These are phyloP conservation scores for Beris morrisii DNA, from an alignment of 2,888 invertebrate genomes.

Conservation along the genomic window DNA sequence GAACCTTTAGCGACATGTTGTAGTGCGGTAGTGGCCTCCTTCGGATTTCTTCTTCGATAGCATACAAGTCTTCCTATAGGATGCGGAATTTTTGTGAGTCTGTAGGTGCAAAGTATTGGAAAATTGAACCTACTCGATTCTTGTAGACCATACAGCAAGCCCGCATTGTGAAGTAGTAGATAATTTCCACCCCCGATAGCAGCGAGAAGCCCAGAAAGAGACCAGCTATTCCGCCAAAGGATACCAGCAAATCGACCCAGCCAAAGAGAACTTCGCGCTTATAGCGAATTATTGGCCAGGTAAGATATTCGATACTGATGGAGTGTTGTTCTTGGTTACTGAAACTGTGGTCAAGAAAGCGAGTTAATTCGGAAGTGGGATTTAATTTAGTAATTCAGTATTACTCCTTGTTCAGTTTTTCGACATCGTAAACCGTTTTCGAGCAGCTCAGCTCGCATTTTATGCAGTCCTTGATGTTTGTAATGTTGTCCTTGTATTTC, in stretches of 20 bases:
- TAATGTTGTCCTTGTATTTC: slow-evolving; percentile 59
- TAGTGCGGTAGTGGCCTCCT: slow-evolving; percentile 50
- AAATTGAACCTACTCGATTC: slow-evolving; percentile 47
- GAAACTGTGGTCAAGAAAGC: slow-evolving; percentile 38
- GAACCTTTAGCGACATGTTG: slow-evolving; percentile 45
- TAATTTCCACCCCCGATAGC: slow-evolving; percentile 73
- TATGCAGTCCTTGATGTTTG: slow-evolving; percentile 63
- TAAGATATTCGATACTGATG: slow-evolving; percentile 63
- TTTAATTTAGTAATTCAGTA: slow-evolving; percentile 42
- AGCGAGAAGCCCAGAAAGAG: slow-evolving; percentile 68
- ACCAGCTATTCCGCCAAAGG: slow-evolving; percentile 61
- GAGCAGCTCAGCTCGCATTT: slow-evolving; percentile 73
- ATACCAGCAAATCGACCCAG: slow-evolving; percentile 76
- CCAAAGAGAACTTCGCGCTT: slow-evolving; percentile 81
- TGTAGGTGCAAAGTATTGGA: no score
- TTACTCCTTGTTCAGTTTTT: slow-evolving; percentile 68
- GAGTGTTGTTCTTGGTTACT: slow-evolving; percentile 45
- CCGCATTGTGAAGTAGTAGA: slow-evolving; percentile 76
- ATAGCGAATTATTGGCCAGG: slow-evolving; percentile 78
- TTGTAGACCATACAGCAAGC: slow-evolving; percentile 57
- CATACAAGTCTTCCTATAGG: slow-evolving; percentile 49
- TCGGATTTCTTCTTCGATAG: slow-evolving; percentile 51
- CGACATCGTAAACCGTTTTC: slow-evolving; percentile 75
- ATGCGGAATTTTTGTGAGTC: neutral
- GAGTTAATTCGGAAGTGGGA: neutral